Evolutionary conservation across 2,113 vertebrate genomes (phyloP), one percentile per base, ranked within the genome.

Genomic region (Passer domesticus): DNA sequence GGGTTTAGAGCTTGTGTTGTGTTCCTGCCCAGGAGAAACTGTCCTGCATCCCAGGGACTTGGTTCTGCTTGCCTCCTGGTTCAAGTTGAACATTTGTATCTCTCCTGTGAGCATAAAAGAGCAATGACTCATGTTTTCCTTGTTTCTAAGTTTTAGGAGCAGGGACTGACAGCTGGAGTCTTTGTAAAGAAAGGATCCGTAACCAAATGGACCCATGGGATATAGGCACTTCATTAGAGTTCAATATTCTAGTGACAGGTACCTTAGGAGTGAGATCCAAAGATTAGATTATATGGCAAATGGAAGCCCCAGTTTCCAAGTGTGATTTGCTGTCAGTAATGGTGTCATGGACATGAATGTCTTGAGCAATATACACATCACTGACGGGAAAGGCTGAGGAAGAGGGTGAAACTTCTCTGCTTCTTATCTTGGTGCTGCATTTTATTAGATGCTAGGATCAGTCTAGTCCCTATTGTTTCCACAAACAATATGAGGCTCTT

Each of bases 361-460:
- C 53, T 56, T 66, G 46, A 90, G 64, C 55, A 49, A 75, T 35
- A 30, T 35, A 15, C 44, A 77, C 18, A 13, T 60, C 49, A 9
- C 53, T 62, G 69, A 49, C 37, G 37, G 56, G 59, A 87, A 80
- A 52, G 56, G 28, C 72, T 90, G 23, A 35, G 68, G 44, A 62
- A 63, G n/a, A 77, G 55, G 31, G 46, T 91, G 67, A 46, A 83
- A n/a, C 67, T 33, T 52, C 68, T 87, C 63, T 27, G 24, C 78
- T 85, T 28, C 69, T 89, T 91, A 73, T 67, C 90, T 93, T 90
- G 67, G 19, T 59, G 76, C 92, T 84, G 44, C 68, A n/a, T 81
- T 94, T 90, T 86, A 90, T 92, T 74, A 49, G 76, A 67, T 72
- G 24, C 35, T 62, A 35, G 43, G 39, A 70, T 67, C 33, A 23